Evolutionary conservation across 2,113 vertebrate genomes (phyloP).

Genomic region (Cisticola juncidis): DNA sequence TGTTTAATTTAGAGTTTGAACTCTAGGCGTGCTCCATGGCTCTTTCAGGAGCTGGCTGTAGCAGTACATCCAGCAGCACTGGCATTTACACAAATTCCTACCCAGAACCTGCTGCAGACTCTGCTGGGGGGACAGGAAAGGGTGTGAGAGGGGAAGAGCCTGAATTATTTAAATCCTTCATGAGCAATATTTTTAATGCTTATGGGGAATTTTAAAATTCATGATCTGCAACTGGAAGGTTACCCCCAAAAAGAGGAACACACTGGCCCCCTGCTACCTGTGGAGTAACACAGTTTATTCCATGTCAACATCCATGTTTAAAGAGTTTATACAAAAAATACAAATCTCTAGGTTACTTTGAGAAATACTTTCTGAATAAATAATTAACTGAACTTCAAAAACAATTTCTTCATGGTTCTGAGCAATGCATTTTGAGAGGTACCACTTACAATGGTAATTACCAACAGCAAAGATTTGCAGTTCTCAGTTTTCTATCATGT

Average conservation of each 20-base stretch:
- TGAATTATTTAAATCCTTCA: neutral
- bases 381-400: neutral
- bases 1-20: neutral
- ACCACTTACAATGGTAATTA: neutral
- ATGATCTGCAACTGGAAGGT: neutral
- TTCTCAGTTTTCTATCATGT: neutral
- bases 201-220: neutral
- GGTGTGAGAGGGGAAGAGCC: neutral
- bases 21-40: neutral
- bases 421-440: neutral
- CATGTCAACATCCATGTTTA: neutral
- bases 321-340: neutral
- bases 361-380: neutral
- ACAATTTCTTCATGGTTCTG: neutral
- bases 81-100: neutral
- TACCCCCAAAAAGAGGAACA: neutral
- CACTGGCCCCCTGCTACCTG: neutral
- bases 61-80: neutral
- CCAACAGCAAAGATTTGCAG: neutral
- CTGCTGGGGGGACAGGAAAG: neutral
- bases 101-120: neutral
- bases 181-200: neutral
- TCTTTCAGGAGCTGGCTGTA: neutral
- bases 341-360: neutral
- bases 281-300: neutral